Base-by-base conservation (phyloP, 2,113 vertebrate species). In the Egretta garzetta region DNA sequence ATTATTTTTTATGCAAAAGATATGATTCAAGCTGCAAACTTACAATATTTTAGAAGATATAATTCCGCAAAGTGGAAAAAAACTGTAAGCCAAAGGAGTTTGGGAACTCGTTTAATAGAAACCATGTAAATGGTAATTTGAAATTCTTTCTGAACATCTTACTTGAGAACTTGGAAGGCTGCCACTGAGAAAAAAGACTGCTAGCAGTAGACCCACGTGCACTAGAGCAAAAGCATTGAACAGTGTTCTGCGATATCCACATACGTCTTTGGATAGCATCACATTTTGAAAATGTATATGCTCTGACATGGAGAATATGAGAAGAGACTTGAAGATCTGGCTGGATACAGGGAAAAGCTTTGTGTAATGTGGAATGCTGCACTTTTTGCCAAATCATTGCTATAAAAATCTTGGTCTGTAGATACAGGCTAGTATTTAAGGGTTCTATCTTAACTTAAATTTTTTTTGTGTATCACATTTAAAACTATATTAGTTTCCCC, bases 241-340 rank as follows among this genome's bases (percentile, higher is more conserved):
- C 30, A 33, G 12, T 30, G 6, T 58, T 87, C 35, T 72, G 43
- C 0, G 4, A 12, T 91, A 47, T 85, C 58, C 62, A 35, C 16
- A 8, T 49, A 23, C 28, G 9, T 35, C 53, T 91, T 73, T 91
- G 66, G 35, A 32, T 76, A 11, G 35, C 12, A 80, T 17, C n/a
- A 6, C 58, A 5, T 81, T 84, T 87, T 89, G 58, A 49, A 75
- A 75, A 79, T 66, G 58, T 64, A 30, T 90, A 1, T 87, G 74
- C 66, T 90, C 74, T 30, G 45, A 41, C 90, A 83, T n/a, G 79
- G 67, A 70, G 53, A 39, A n/a, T 43, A 73, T 86, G 71, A 60
- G 95, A 92, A 90, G 53, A 85, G 58, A 64, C 93, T 80, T 86
- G 95, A 95, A 80, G 23, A n/a, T 93, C 81, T 96, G 90, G 13